Percentiles rank a stretch among this genome's conserved stretches.
phyloP scores from a whole-genome alignment of 2,888 invertebrate genomes.

The Apodemia hepburni region DNA sequence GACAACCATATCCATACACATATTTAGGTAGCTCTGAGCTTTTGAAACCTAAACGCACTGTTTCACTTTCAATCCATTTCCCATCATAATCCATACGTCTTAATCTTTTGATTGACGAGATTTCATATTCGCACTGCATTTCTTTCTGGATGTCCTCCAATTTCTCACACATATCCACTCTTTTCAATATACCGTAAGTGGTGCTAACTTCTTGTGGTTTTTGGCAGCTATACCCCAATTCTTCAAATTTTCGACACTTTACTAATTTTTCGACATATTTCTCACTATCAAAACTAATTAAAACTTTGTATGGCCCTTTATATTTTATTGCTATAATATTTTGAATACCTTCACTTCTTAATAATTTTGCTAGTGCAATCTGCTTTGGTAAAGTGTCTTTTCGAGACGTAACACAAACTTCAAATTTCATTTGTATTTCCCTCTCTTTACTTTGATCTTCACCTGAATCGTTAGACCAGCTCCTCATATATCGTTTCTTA shows the following conservation, averaged over 20 bases:
- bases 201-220: not conserved
- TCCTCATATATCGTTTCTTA: not conserved
- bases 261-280: not conserved
- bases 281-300: not conserved
- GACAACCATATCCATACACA: not conserved
- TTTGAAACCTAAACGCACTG: not conserved
- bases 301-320: not conserved
- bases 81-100: not conserved
- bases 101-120: not conserved
- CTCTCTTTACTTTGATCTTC: no score
- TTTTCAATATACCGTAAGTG: not conserved
- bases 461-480: not conserved
- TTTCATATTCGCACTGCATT: not conserved
- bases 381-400: not conserved
- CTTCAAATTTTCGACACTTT: not conserved
- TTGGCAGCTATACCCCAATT: not conserved
- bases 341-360: not conserved
- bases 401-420: not conserved
- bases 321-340: constrained; percentile 1
- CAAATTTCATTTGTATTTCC: not conserved
- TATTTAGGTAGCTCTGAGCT: not conserved
- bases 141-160: not conserved
- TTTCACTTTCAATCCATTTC: not conserved
- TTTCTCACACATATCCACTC: not conserved
- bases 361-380: not conserved